Percentiles rank a stretch among this genome's conserved stretches.
Conservation (phyloP, 2,888 invertebrate species). For the Deladenus siricidicola region DNA sequence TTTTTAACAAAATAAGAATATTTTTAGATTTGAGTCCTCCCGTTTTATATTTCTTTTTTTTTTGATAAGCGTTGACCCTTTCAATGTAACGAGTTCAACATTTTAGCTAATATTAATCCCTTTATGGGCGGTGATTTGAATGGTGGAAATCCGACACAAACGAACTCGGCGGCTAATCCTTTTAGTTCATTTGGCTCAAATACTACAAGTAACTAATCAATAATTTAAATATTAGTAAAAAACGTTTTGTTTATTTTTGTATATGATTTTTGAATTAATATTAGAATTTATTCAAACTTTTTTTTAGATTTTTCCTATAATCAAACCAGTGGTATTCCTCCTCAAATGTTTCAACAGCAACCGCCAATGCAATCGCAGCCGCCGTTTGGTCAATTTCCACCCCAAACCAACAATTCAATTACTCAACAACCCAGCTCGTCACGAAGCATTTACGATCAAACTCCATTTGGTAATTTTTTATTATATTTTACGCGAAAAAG, state of each 20-base stretch:
- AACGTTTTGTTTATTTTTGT: background rate
- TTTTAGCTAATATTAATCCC: background rate
- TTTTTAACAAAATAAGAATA: too few relatives aligned
- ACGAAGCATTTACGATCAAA: constrained; percentile 37
- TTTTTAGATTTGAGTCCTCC: too few relatives aligned
- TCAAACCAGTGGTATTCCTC: background rate
- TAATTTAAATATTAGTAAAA: too few relatives aligned
- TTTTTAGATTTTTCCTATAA: constrained; percentile 8
- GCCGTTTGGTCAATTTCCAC: constrained; percentile 2
- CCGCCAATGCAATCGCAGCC: background rate
- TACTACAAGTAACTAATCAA: background rate
- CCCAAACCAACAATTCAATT: constrained; percentile 10
- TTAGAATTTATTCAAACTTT: background rate
- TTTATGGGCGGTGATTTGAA: background rate
- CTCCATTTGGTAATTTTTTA: constrained; percentile 36
- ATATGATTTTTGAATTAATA: background rate
- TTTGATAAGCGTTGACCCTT: background rate
- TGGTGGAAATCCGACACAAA: background rate
- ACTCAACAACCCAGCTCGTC: background rate
- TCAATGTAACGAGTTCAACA: too few relatives aligned
- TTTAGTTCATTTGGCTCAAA: background rate
- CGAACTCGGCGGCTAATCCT: background rate
- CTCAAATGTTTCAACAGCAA: background rate
- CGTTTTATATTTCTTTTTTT: too few relatives aligned
- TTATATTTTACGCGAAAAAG: background rate